Conservation (phyloP, 2,797 vertebrate genomes). For the Falco columbarius region DNA sequence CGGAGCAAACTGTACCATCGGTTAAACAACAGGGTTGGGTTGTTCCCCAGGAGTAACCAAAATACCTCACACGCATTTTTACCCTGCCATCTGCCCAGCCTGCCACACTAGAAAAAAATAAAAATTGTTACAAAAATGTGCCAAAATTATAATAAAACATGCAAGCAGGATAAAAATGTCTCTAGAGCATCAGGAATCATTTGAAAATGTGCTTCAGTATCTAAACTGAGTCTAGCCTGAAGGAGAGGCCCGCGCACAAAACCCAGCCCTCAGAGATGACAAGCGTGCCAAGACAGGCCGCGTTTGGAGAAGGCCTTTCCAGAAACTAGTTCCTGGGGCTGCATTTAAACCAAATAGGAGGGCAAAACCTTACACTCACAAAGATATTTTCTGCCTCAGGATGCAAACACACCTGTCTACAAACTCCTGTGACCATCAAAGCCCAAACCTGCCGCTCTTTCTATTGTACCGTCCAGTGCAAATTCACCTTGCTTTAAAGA, state of each 20-base stretch:
- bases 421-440: background rate
- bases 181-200: background rate
- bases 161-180: background rate
- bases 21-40: background rate
- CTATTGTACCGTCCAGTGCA: background rate
- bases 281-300: background rate
- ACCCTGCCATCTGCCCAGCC: slow-evolving; percentile 54
- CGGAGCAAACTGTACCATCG: background rate
- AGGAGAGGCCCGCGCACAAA: background rate
- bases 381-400: background rate
- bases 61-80: background rate
- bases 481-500: background rate
- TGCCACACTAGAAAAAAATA: background rate
- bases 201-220: background rate
- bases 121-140: background rate
- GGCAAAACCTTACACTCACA: background rate
- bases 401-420: background rate
- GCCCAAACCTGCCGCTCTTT: background rate
- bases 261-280: background rate
- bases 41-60: background rate
- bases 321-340: background rate
- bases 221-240: background rate
- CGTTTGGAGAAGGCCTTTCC: background rate
- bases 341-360: background rate
- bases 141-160: background rate